A percentile compares a stretch with the other conserved stretches of the same genome.
These are phyloP conservation scores for Tipula lateralis DNA, from an alignment of 2,888 invertebrate species.

Conservation along the genomic window DNA sequence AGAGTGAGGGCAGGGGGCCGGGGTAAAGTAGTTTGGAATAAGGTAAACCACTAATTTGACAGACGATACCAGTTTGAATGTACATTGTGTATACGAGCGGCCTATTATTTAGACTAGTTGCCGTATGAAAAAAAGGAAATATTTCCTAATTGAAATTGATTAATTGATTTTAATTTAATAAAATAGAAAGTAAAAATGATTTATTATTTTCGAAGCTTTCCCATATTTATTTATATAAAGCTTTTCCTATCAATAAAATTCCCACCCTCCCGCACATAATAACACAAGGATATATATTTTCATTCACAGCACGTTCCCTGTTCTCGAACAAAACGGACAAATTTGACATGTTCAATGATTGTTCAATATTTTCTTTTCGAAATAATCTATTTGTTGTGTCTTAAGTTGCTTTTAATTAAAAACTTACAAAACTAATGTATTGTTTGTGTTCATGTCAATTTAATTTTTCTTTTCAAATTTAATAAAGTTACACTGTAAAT, in stretches of 20 bases:
- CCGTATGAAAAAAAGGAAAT: neutral
- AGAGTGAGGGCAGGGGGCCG: neutral
- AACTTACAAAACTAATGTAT: neutral
- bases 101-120: neutral
- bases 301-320: neutral
- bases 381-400: neutral
- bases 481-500: neutral
- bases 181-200: neutral
- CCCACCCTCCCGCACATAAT: neutral
- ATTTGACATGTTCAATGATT: neutral
- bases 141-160: neutral
- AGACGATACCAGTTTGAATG: neutral
- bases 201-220: neutral
- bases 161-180: neutral
- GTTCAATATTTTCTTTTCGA: neutral
- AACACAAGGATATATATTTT: neutral
- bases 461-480: neutral
- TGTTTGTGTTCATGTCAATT: neutral
- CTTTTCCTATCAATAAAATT: too few species aligned
- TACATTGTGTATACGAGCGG: neutral
- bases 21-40: too few species aligned
- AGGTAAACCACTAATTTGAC: neutral
- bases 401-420: neutral
- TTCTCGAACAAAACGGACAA: neutral
- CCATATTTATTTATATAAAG: neutral